Evolutionary conservation across 2,888 invertebrate genomes (phyloP).

Genomic region (Thereva nobilitata): DNA sequence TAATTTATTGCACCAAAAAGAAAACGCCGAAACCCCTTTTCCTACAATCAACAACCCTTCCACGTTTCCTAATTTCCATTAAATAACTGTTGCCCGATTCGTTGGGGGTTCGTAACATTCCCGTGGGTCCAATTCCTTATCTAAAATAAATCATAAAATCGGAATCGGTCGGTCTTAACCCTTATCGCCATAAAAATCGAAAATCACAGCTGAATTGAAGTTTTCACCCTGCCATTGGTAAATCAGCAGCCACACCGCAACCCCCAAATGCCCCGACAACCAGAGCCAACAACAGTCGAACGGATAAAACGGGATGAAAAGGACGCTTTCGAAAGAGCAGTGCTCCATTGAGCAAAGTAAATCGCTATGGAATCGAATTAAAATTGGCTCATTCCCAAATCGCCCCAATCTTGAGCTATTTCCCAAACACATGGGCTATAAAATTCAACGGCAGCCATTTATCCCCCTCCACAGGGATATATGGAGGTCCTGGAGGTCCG

Average conservation of each 20-base stretch:
- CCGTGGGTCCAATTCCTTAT: slow-evolving; percentile 31
- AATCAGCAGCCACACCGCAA: slow-evolving; percentile 10
- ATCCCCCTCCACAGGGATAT: slow-evolving; percentile 16
- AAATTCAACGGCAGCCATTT: slow-evolving; percentile 37
- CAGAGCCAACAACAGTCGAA: not conserved
- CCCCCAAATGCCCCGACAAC: slow-evolving; percentile 6
- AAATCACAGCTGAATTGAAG: slow-evolving; percentile 27
- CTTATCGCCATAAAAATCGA: slow-evolving; percentile 26
- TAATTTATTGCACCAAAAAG: too few species aligned
- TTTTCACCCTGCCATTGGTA: slow-evolving; percentile 13
- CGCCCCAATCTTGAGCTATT: slow-evolving; percentile 35
- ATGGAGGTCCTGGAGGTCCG: slow-evolving; percentile 8
- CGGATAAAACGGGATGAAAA: slow-evolving; percentile 11
- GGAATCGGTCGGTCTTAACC: slow-evolving; percentile 20
- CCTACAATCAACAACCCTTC: too few species aligned
- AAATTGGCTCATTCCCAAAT: slow-evolving; percentile 42
- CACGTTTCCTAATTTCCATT: not conserved
- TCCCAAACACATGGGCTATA: slow-evolving; percentile 37
- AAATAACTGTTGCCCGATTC: not conserved
- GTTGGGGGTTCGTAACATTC: slow-evolving; percentile 4
- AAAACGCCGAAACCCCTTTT: too few species aligned
- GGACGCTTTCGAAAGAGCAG: not conserved
- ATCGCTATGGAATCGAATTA: slow-evolving; percentile 40
- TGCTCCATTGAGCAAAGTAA: slow-evolving; percentile 36
- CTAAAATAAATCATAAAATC: slow-evolving; percentile 36